Base-by-base conservation (phyloP, 2,113 vertebrate genomes). In the Pelecanoides urinatrix region DNA sequence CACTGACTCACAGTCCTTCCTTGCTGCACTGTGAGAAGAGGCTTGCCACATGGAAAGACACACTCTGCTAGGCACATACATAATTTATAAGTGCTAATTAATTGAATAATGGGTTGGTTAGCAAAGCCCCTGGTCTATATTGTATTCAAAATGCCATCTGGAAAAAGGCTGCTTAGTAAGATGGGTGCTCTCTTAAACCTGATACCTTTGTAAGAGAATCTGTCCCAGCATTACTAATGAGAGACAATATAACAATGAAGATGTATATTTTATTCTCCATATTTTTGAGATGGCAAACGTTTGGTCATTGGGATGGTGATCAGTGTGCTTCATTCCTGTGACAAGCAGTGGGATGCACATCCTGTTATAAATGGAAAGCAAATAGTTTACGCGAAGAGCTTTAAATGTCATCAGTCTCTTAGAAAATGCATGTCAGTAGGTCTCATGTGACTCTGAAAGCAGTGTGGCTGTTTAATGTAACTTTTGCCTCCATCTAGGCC, bases 371-470 rank as follows among this genome's bases (percentile, higher is more conserved):
- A 91, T 29, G 20, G 80, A 79, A 96, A 81, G 67, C 67, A 91
- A 95, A 78, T 30, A 55, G 73, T 85, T 95, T 87, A 85, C 83
- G 94, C 15, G 0, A 92, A 84, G 92, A 79, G 62, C 74, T 92
- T 92, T 94, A 88, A 71, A 91, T 95, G 74, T 70, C 86, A 96
- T 79, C 47, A 49, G 86, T 79, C 70, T 95, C 95, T 94, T 89
- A 62, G 86, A 95, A 91, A 95, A 92, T 38, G 70, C 83, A 23
- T 75, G 76, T 84, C 67, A 94, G 84, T 26, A 66, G 66, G 79
- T 79, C 66, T 95, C 80, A 59, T 80, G 71, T 92, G 92, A 96
- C 78, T 81, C 61, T 73, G 74, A 85, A 93, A 92, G 76, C 70
- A 73, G 45, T 1, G 32, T 66, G 91, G 45, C 92, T 95, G 89